Conservation (phyloP, 2,888 invertebrate genomes). For the Folsomia candida region DNA sequence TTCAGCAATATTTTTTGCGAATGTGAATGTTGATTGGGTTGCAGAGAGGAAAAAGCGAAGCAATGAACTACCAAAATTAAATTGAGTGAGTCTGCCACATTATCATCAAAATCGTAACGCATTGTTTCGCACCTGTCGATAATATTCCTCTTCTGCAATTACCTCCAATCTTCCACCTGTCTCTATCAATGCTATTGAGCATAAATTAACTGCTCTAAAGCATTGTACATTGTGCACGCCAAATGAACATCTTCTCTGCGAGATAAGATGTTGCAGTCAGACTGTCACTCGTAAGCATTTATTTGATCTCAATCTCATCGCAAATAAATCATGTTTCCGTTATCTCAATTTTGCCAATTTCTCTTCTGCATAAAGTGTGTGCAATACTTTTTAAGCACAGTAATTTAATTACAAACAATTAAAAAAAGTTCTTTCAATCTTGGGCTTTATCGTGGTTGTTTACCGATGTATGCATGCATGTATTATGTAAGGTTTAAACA, state of each 20-base stretch:
- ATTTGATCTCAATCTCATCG: background rate
- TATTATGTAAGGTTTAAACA: too few relatives aligned
- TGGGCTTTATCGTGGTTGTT: too few relatives aligned
- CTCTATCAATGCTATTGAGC: background rate
- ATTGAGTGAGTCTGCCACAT: background rate
- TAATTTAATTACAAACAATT: too few relatives aligned
- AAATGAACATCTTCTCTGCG: background rate
- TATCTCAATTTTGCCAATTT: too few relatives aligned
- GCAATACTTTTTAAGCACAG: too few relatives aligned
- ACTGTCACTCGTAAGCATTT: too few relatives aligned
- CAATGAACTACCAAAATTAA: background rate
- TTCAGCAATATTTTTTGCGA: background rate
- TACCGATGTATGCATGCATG: too few relatives aligned
- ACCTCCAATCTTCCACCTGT: background rate
- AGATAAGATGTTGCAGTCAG: too few relatives aligned
- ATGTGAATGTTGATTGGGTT: background rate
- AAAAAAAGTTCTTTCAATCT: too few relatives aligned
- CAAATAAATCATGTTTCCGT: background rate
- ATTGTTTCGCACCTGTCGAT: background rate
- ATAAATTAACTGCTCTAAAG: background rate
- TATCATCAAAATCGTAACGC: background rate
- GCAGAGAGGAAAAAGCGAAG: background rate
- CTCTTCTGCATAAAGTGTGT: too few relatives aligned
- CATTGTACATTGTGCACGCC: background rate
- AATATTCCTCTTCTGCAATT: background rate